These are phyloP conservation scores for Babyrousa celebensis DNA, from an alignment of 2,797 vertebrate species.

Conservation along the genomic window DNA sequence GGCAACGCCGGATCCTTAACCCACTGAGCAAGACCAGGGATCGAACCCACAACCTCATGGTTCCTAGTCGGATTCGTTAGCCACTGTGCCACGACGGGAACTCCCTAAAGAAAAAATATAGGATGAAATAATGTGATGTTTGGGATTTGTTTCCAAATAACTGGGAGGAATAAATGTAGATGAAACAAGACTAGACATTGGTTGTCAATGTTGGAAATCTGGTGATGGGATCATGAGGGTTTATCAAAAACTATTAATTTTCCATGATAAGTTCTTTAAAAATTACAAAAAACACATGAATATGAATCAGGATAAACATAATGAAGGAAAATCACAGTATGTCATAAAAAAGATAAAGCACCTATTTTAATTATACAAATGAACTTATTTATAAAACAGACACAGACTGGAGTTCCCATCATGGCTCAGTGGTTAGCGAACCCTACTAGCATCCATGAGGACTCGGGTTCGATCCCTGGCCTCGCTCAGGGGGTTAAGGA, in stretches of 20 bases:
- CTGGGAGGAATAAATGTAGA: not conserved
- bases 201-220: not conserved
- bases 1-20: no score
- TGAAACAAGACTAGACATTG: not conserved
- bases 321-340: not conserved
- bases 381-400: not conserved
- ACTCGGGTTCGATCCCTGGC: no score
- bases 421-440: no score
- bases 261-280: not conserved
- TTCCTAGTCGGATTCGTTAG: no score
- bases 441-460: no score
- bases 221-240: not conserved
- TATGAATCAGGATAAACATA: not conserved
- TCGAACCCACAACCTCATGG: no score
- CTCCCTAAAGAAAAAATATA: conserved; percentile 35
- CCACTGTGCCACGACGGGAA: no score
- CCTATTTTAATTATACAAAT: not conserved
- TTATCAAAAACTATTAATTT: conserved; percentile 27
- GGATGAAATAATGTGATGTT: not conserved
- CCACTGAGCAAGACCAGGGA: no score
- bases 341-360: not conserved
- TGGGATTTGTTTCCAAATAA: conserved; percentile 49
- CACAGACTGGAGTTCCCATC: not conserved
- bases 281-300: not conserved
- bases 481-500: no score